A percentile compares a stretch with the other conserved stretches of the same genome.
Conservation (phyloP, 2,113 vertebrate species). For the Xenus cinereus region DNA sequence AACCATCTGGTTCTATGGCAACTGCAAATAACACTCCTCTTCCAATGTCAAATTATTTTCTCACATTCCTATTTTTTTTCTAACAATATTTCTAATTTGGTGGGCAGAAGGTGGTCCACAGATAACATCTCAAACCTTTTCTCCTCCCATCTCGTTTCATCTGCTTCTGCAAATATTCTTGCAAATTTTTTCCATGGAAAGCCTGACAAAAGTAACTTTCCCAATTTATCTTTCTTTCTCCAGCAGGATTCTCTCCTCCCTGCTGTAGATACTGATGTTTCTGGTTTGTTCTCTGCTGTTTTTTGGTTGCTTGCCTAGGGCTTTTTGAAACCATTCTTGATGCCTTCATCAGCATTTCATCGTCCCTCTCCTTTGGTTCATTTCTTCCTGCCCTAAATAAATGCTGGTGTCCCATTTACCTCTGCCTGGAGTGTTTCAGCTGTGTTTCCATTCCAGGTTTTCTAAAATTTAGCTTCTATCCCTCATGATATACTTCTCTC, state of each 20-base stretch:
- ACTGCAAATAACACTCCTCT: not conserved
- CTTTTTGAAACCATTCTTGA: not conserved
- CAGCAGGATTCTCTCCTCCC: not conserved
- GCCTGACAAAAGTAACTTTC: not conserved
- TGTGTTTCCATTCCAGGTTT: not conserved
- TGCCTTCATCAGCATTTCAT: not conserved
- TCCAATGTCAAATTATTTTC: slow-evolving; percentile 4
- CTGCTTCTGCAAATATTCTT: not conserved
- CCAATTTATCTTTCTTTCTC: not conserved
- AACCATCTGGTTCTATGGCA: not conserved
- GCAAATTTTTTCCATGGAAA: not conserved
- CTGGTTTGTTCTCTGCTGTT: not conserved
- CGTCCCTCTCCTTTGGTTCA: not conserved
- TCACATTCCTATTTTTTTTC: not conserved
- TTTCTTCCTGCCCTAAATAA: not conserved
- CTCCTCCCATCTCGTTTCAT: not conserved
- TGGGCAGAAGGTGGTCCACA: not conserved
- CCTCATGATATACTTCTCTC: not conserved
- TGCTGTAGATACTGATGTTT: not conserved
- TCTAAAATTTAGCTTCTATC: not conserved
- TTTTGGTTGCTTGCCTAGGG: not conserved
- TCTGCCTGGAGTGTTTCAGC: not conserved
- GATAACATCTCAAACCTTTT: not conserved
- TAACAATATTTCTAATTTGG: not conserved
- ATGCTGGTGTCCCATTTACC: not conserved